Conservation (phyloP, 2,888 invertebrate genomes). For the Caenorhabditis auriculariae region DNA sequence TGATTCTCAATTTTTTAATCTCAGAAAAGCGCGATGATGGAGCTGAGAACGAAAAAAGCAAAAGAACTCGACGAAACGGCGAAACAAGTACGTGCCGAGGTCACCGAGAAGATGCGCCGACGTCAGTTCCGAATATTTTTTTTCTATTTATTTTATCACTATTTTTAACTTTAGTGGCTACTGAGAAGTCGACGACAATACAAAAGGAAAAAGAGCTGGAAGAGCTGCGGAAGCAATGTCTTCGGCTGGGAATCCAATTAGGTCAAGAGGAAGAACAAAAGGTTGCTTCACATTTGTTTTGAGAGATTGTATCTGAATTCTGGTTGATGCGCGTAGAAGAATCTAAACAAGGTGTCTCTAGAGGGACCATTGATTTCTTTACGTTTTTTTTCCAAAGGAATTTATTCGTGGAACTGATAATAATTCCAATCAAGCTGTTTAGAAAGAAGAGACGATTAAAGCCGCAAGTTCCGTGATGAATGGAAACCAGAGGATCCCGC, state of each 20-base stretch:
- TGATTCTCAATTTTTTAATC: constrained; percentile 4
- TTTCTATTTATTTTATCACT: not conserved
- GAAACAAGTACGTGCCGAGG: constrained; percentile 11
- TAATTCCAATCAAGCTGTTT: not conserved
- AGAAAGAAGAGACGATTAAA: not conserved
- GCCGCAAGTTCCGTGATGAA: constrained; percentile 7
- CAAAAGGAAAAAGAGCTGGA: constrained; percentile 39
- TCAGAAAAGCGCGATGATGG: constrained; percentile 37
- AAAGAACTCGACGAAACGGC: constrained; percentile 28
- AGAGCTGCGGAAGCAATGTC: constrained; percentile 31
- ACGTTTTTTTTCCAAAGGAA: not conserved
- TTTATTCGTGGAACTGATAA: not conserved
- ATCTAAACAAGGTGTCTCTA: not conserved
- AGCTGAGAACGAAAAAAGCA: constrained; percentile 31
- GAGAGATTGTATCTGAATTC: not conserved
- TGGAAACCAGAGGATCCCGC: constrained; percentile 15
- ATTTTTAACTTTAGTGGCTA: not conserved
- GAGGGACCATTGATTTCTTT: not conserved
- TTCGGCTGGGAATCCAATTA: constrained; percentile 31
- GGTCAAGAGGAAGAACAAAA: constrained; percentile 11
- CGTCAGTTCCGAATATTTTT: constrained; percentile 2
- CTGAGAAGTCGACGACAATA: not conserved
- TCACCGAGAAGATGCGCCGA: constrained; percentile 26
- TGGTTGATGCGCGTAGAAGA: not conserved
- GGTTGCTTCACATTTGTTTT: constrained; percentile 5